These are phyloP conservation scores for Lanistes nyassanus DNA, from an alignment of 1,140 invertebrate species.

Conservation along the genomic window DNA sequence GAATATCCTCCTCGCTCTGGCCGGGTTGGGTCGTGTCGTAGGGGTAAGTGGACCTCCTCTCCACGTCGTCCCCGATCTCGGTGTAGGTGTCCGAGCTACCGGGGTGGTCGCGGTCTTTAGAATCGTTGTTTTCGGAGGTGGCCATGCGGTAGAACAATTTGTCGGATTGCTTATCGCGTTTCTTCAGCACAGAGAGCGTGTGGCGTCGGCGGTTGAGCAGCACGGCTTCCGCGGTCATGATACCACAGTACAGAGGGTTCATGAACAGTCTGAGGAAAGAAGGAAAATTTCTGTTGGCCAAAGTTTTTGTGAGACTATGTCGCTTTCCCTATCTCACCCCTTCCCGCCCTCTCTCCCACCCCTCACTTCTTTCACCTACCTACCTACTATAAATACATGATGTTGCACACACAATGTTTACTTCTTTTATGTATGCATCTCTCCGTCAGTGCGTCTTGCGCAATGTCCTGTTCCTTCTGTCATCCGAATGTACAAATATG, in stretches of 20 bases:
- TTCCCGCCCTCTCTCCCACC: background rate
- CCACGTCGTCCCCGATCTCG: constrained; percentile 64
- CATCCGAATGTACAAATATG: too few relatives aligned
- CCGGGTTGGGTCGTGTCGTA: background rate
- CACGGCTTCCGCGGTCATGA: constrained; percentile 94
- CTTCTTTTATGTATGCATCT: too few relatives aligned
- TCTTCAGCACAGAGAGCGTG: constrained; percentile 76
- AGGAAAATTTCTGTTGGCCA: background rate
- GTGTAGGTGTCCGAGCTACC: constrained; percentile 6
- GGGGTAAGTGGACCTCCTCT: background rate
- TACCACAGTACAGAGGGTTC: constrained; percentile 89
- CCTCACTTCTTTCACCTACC: too few relatives aligned
- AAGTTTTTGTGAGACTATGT: too few relatives aligned
- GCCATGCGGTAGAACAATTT: background rate
- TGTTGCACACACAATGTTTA: too few relatives aligned
- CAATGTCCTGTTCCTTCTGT: too few relatives aligned
- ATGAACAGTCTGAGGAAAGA: constrained; percentile 78
- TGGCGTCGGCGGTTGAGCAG: constrained; percentile 91
- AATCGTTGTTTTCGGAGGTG: background rate
- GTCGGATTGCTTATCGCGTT: background rate
- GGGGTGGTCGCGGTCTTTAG: background rate
- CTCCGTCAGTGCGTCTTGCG: too few relatives aligned
- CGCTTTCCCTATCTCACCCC: background rate
- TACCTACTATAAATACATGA: too few relatives aligned
- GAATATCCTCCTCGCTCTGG: constrained; percentile 4